Percentiles rank a stretch among this genome's conserved stretches.
Conservation (phyloP, 2,113 vertebrate genomes). For the Apteryx owenii region DNA sequence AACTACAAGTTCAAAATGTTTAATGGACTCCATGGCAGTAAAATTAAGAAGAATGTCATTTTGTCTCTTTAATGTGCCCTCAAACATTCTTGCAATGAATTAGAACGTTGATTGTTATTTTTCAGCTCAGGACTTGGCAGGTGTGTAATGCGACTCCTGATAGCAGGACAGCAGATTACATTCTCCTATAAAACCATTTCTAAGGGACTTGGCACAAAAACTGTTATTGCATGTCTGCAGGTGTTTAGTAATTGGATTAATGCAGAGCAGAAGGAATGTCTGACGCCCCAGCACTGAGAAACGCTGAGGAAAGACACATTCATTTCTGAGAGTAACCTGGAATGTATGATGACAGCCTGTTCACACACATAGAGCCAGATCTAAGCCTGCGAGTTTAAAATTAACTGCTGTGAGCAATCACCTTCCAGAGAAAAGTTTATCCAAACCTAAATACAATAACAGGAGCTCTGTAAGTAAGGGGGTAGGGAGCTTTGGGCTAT, state of each 20-base stretch:
- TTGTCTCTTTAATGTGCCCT: constrained; percentile 63
- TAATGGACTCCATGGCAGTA: constrained; percentile 68
- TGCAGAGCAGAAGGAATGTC: constrained; percentile 87
- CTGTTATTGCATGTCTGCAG: constrained; percentile 92
- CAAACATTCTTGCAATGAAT: constrained; percentile 73
- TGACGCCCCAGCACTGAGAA: constrained; percentile 75
- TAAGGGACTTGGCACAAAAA: constrained; percentile 83
- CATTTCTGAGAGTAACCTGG: constrained; percentile 80
- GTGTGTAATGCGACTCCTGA: constrained; percentile 86
- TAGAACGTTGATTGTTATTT: constrained; percentile 76
- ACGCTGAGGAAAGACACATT: constrained; percentile 80
- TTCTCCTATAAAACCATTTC: constrained; percentile 82
- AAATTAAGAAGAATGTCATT: constrained; percentile 66
- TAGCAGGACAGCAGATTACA: constrained; percentile 84
- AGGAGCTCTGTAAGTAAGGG: constrained; percentile 78
- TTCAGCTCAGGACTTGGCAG: constrained; percentile 83
- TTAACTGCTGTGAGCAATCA: constrained; percentile 81
- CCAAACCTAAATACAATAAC: constrained; percentile 89
- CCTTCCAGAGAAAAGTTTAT: constrained; percentile 87
- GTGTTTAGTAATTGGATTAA: constrained; percentile 96
- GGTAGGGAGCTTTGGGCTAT: constrained; percentile 74
- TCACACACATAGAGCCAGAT: constrained; percentile 80
- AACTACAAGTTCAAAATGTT: constrained; percentile 64
- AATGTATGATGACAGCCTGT: constrained; percentile 84
- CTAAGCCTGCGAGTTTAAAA: constrained; percentile 79